Conservation (phyloP, 2,888 invertebrate species). For the Pseudoips prasinana region DNA sequence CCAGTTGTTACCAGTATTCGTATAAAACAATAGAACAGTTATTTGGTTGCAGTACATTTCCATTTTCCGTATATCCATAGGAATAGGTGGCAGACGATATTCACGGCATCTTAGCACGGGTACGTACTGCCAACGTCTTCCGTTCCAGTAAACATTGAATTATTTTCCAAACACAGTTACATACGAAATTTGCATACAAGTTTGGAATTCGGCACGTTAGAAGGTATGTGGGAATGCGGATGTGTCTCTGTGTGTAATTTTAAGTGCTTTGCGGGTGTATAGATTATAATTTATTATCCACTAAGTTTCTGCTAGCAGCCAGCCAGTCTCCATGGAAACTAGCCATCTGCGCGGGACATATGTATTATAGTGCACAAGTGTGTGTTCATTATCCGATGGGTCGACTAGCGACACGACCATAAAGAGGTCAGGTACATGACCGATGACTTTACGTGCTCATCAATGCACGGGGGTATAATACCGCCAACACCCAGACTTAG, state of each 20-base stretch:
- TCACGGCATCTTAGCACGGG: constrained; percentile 33
- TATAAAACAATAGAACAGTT: too few species aligned
- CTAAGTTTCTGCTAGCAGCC: not conserved
- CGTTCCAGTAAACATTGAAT: constrained; percentile 29
- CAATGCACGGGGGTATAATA: too few species aligned
- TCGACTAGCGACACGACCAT: too few species aligned
- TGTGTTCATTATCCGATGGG: too few species aligned
- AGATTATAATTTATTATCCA: not conserved
- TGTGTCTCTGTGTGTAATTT: not conserved
- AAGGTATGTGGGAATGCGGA: not conserved
- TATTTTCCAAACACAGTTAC: constrained; percentile 35
- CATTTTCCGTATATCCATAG: constrained; percentile 16
- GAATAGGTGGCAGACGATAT: constrained; percentile 22
- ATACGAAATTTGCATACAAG: not conserved
- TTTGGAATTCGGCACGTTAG: not conserved
- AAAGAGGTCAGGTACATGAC: too few species aligned
- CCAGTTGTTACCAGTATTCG: too few species aligned
- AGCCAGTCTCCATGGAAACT: too few species aligned
- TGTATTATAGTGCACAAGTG: too few species aligned
- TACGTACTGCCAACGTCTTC: constrained; percentile 23
- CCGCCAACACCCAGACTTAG: too few species aligned
- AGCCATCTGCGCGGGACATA: too few species aligned
- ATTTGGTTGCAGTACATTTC: too few species aligned
- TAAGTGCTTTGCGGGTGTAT: not conserved
- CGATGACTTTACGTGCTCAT: too few species aligned